Percentiles rank a stretch among this genome's conserved stretches.
These are phyloP conservation scores for Buphagus erythrorhynchus DNA, from an alignment of 2,797 vertebrate species.

Conservation along the genomic window DNA sequence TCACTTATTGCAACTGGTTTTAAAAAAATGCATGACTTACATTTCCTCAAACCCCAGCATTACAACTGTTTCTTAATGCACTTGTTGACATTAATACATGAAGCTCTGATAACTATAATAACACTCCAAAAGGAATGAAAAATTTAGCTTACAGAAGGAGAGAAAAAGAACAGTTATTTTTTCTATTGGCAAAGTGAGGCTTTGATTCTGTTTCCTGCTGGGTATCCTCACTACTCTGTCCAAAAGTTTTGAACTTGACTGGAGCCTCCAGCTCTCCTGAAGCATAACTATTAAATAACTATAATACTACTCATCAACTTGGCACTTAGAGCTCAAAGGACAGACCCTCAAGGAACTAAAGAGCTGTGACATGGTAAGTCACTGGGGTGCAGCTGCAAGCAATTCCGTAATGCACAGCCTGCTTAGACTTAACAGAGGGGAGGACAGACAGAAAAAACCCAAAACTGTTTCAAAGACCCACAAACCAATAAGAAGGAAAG, in stretches of 20 bases:
- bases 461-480: neutral
- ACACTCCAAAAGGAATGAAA: neutral
- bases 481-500: neutral
- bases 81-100: neutral
- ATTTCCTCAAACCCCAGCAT: neutral
- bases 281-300: neutral
- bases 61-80: neutral
- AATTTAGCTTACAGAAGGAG: neutral
- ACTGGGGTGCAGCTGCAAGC: neutral
- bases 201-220: neutral
- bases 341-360: neutral
- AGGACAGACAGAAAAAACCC: neutral
- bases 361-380: neutral
- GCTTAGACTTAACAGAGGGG: neutral
- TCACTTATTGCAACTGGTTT: neutral
- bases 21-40: neutral
- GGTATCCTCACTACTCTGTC: neutral
- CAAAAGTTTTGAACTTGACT: neutral
- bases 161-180: neutral
- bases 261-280: neutral
- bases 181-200: neutral
- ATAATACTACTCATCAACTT: neutral
- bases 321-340: neutral
- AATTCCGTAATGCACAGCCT: neutral
- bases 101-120: neutral